Base-by-base conservation (phyloP, 2,113 vertebrate species). In the Ailurus styani region DNA sequence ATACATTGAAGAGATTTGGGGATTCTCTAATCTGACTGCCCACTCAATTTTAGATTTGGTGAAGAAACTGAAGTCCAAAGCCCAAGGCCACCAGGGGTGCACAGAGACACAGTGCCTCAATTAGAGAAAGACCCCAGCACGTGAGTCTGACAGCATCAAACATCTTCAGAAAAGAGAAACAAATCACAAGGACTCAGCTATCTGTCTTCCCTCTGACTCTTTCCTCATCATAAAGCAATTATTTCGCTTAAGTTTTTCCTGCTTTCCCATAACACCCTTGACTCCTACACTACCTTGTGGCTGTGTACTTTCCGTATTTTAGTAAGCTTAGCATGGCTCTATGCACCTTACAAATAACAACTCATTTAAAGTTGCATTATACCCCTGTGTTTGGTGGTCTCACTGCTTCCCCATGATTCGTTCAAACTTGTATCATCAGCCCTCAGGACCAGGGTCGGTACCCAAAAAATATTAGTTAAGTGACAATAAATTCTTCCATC, bases 21-120 rank as follows among this genome's bases (percentile, higher is more conserved):
- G 34, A 91, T 90, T 20, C 55, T 85, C 54, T 83, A 52, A 62
- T 87, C 11, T 75, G 31, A 90, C 54, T 45, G 7, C 2, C n/a
- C 6, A 1, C 31, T 92, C 81, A 42, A 34, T 88, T 96, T 85
- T 29, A 82, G 77, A 85, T 34, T 64, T 72, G 85, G 54, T 88
- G n/a, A 97, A 37, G 77, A 96, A 95, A 73, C 3, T 7, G 20
- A 94, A 96, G 64, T 15, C 27, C 21, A 85, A 94, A 96, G 55
- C 37, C 72, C 34, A 87, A 54, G 31, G 10, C 82, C 6, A 54
- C 52, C 23, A 95, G 50, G 42, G 14, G n/a, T 55, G 25, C 37
- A 87, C 27, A 85, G 47, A 96, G 45, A 78, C 34, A 57, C 18
- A 23, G 18, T 50, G 20, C 31, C 93, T 85, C 52, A 91, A 45